Base-by-base conservation (phyloP, 2,113 vertebrate genomes). In the Oryzias melastigma region DNA sequence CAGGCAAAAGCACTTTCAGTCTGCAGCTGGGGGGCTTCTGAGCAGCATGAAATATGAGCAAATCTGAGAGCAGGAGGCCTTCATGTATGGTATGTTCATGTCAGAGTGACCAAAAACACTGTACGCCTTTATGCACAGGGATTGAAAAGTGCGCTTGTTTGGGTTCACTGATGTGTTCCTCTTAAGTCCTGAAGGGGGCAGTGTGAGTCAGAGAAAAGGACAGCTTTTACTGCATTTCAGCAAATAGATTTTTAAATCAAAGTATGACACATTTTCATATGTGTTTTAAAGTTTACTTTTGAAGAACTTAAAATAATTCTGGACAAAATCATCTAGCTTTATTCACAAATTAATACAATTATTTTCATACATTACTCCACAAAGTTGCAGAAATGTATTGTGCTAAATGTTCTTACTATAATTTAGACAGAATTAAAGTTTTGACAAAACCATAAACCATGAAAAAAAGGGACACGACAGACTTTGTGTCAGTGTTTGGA, bases 121-220 rank as follows among this genome's bases (percentile, higher is more conserved):
- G 54, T 58, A 42, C 58, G 44, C 24, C 61, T 83, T 74, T 60
- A 72, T 85, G 40, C 19, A 27, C 62, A 20, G 19, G 24, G 41
- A 14, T 51, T 54, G 51, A 60, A 48, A 76, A 78, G 61, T 24
- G 4, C 14, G 41, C 12, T 35, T 80, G 74, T 82, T 68, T 52
- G 29, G 24, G 18, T 13, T 17, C 2, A 0, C 1, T 1, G 24
- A 4, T 4, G 1, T 4, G 4, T 10, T 4, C 42, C 14, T 0
- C 14, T 1, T 51, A 1, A 15, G 12, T 5, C 81, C 89, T 70
- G 73, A 63, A 85, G 89, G 61, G 76, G 85, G 86, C 87, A 83
- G 75, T 83, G 8, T 78, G 71, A 45, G 59, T 59, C 57, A 52
- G 73, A 48, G 58, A 80, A 88, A 10, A 1, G 10, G 10, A 8